phyloP scores from a whole-genome alignment of 2,888 invertebrate genomes.

The Siphlonurus alternatus region DNA sequence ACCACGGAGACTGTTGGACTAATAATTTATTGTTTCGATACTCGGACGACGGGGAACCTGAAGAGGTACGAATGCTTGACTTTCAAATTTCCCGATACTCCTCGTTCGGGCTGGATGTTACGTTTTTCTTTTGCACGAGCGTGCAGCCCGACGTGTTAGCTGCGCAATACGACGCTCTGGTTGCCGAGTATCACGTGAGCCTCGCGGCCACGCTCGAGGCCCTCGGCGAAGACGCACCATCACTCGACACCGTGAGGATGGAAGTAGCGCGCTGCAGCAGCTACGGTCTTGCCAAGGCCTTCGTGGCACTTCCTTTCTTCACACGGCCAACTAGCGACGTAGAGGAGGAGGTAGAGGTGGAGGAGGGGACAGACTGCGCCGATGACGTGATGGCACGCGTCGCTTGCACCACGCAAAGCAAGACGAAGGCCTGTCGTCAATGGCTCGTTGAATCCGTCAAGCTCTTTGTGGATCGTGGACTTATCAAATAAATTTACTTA shows the following conservation, averaged over 20 bases:
- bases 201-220: neutral
- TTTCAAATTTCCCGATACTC: conserved; percentile 15
- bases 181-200: neutral
- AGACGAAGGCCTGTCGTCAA: neutral
- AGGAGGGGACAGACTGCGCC: neutral
- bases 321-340: neutral
- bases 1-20: conserved; percentile 13
- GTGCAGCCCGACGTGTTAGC: conserved; percentile 1
- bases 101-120: conserved; percentile 14
- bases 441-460: neutral
- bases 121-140: conserved; percentile 16
- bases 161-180: neutral
- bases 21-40: conserved; percentile 12
- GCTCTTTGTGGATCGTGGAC: neutral
- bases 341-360: neutral
- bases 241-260: neutral
- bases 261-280: neutral
- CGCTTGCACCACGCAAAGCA: neutral
- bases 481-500: neutral
- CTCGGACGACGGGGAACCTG: conserved; percentile 10
- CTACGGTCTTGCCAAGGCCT: neutral
- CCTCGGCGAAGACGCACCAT: neutral
- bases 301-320: neutral
- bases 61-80: conserved; percentile 14
- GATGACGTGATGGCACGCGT: neutral